These are phyloP conservation scores for Columba livia DNA, from an alignment of 2,113 vertebrate species.

Conservation along the genomic window DNA sequence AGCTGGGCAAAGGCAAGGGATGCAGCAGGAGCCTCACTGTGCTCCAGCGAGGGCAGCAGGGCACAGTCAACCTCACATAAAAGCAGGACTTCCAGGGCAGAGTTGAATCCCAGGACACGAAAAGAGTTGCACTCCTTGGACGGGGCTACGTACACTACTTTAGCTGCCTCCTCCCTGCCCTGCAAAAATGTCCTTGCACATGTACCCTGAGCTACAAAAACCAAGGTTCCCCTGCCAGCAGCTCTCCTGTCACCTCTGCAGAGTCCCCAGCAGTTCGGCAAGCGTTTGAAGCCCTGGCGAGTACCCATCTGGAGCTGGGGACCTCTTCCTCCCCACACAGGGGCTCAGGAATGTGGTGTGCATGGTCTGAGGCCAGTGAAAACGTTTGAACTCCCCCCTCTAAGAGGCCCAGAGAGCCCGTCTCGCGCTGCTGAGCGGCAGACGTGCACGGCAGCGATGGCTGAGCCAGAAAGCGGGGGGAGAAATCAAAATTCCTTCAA, in stretches of 20 bases:
- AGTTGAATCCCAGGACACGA: background rate
- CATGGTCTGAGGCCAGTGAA: constrained; percentile 30
- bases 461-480: constrained; percentile 1
- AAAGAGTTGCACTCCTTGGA: background rate
- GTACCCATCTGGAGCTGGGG: background rate
- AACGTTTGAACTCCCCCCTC: constrained; percentile 43
- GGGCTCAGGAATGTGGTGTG: constrained; percentile 35
- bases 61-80: background rate
- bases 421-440: constrained; percentile 32
- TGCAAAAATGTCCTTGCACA: background rate
- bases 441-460: background rate
- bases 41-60: background rate
- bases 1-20: background rate
- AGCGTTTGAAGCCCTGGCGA: background rate
- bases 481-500: constrained; percentile 55
- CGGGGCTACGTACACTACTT: background rate
- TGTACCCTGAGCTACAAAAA: background rate
- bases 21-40: background rate
- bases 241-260: background rate
- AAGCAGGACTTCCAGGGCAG: background rate
- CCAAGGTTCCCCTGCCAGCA: background rate
- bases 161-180: background rate
- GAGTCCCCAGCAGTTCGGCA: background rate
- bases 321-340: background rate
- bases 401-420: constrained; percentile 53